Evolutionary conservation across 2,113 vertebrate genomes (phyloP).

Genomic region (Gopherus flavomarginatus): DNA sequence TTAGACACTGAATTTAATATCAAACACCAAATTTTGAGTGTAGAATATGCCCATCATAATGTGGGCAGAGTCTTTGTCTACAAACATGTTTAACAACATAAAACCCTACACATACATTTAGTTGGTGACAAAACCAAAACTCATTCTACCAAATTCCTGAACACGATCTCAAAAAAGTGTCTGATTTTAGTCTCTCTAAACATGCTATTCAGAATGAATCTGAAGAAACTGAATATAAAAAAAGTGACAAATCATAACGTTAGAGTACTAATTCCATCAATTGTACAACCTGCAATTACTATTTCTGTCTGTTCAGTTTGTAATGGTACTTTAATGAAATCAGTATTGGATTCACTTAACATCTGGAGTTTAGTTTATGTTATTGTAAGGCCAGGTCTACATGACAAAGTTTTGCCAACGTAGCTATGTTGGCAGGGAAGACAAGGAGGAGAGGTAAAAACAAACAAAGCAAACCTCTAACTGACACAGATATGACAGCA

Average conservation of each 20-base stretch:
- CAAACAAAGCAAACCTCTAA: not conserved
- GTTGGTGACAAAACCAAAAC: not conserved
- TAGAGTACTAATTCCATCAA: not conserved
- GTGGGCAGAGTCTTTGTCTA: not conserved
- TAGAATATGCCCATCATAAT: not conserved
- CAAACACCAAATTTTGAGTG: not conserved
- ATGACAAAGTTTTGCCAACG: not conserved
- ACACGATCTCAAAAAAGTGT: not conserved
- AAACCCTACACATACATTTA: not conserved
- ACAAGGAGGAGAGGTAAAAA: not conserved
- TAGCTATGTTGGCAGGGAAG: no score
- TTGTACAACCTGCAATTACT: not conserved
- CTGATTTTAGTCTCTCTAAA: not conserved
- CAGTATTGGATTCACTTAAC: slow-evolving; percentile 12
- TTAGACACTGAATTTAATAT: not conserved
- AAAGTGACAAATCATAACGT: slow-evolving; percentile 3
- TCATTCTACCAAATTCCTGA: not conserved
- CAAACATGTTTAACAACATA: not conserved
- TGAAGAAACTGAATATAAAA: not conserved
- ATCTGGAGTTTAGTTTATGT: not conserved
- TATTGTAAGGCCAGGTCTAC: not conserved
- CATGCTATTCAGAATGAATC: not conserved
- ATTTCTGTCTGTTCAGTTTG: not conserved
- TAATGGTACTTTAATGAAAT: slow-evolving; percentile 31
- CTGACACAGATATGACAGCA: not conserved